Evolutionary conservation across 2,888 invertebrate species (phyloP).

Genomic region (Pasiphila rectangulata): DNA sequence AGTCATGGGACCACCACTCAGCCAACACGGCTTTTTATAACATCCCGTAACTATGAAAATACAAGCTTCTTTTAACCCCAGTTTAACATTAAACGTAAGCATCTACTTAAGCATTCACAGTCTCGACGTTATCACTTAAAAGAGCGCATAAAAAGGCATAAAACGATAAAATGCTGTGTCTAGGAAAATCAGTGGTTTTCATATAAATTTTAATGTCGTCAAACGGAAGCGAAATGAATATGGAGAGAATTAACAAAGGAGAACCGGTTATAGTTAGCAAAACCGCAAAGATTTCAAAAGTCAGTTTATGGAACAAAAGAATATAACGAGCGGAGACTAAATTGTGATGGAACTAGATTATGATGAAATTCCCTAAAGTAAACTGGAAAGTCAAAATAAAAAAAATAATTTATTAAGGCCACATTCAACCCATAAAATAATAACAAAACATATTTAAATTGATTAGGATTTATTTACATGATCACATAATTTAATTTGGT

Average conservation of each 20-base stretch:
- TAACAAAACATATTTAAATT: too few species aligned
- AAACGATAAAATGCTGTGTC: slow-evolving; percentile 28
- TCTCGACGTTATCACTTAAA: slow-evolving; percentile 26
- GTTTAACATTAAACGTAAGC: slow-evolving; percentile 25
- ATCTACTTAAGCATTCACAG: slow-evolving; percentile 29
- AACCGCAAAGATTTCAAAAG: background rate
- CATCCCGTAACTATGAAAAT: slow-evolving; percentile 32
- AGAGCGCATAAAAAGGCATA: slow-evolving; percentile 28
- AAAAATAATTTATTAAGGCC: too few species aligned
- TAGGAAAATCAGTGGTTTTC: slow-evolving; percentile 19
- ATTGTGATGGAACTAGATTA: too few species aligned
- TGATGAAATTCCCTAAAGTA: too few species aligned
- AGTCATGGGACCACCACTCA: too few species aligned
- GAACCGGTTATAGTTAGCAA: background rate
- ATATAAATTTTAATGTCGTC: slow-evolving; percentile 6
- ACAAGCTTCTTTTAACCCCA: slow-evolving; percentile 24
- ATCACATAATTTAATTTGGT: too few species aligned
- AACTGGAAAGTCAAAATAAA: too few species aligned
- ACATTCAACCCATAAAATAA: too few species aligned
- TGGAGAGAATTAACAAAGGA: slow-evolving; percentile 1
- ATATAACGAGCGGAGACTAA: too few species aligned
- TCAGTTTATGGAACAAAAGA: too few species aligned
- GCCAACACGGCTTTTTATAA: too few species aligned
- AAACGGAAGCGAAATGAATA: slow-evolving; percentile 1
- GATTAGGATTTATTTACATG: too few species aligned